phyloP scores from a whole-genome alignment of 2,113 vertebrate species.

The Solea solea region DNA sequence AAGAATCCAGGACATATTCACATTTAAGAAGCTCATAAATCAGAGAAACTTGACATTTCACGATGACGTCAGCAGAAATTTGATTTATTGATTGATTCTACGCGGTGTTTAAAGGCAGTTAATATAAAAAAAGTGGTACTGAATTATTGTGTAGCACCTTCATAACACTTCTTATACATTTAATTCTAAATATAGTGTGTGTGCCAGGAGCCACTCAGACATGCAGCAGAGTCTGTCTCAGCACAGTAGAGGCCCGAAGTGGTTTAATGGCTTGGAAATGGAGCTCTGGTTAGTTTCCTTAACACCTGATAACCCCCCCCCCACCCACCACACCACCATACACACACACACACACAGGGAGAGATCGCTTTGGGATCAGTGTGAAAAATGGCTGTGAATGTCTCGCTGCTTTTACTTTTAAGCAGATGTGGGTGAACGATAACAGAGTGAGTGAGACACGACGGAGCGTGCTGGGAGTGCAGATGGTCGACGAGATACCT shows the following conservation, averaged over 20 bases:
- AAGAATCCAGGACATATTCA: no score
- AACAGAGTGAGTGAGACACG: slow-evolving; percentile 4
- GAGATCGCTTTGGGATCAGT: slow-evolving; percentile 1
- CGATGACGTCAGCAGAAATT: no score
- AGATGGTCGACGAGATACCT: no score
- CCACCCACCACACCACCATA: background rate
- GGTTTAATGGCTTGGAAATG: slow-evolving; percentile 15
- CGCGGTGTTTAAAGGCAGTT: no score
- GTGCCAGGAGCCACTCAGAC: background rate
- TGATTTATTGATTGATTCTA: no score
- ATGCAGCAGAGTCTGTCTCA: slow-evolving; percentile 11
- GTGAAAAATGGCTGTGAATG: slow-evolving; percentile 6
- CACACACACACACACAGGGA: background rate
- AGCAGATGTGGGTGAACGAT: slow-evolving; percentile 18
- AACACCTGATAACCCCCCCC: slow-evolving; percentile 66
- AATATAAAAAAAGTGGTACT: no score
- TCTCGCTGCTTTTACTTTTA: slow-evolving; percentile 1
- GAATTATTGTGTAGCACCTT: no score
- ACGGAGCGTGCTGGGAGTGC: no score
- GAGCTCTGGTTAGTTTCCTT: slow-evolving; percentile 61
- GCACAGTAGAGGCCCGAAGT: background rate
- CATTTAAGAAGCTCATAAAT: no score
- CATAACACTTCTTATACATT: background rate
- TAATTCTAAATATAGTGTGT: background rate
- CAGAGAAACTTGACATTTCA: no score